Evolutionary conservation across 2,888 invertebrate genomes (phyloP).

Genomic region (Graphium colonna): DNA sequence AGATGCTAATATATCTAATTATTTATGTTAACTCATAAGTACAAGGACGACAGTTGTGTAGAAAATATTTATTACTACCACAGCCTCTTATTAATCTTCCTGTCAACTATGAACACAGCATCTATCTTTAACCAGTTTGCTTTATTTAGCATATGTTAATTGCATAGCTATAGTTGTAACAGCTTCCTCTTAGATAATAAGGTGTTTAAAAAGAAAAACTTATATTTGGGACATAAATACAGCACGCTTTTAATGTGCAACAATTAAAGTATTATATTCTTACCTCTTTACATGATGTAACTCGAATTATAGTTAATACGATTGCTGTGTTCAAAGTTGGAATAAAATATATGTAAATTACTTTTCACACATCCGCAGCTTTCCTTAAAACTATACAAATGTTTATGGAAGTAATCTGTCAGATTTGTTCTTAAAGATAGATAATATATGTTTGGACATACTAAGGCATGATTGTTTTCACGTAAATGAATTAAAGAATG

Average conservation of each 20-base stretch:
- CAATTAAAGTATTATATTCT: conserved; percentile 3
- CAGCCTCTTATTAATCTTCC: conserved; percentile 8
- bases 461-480: conserved; percentile 17
- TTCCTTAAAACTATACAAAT: conserved; percentile 14
- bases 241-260: conserved; percentile 10
- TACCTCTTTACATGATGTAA: neutral
- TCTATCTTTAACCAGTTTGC: neutral
- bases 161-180: conserved; percentile 3
- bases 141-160: conserved; percentile 2
- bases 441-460: conserved; percentile 16
- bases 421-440: conserved; percentile 17
- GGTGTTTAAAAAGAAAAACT: conserved; percentile 1
- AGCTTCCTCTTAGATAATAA: conserved; percentile 19
- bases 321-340: conserved; percentile 19
- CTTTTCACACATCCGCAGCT: conserved; percentile 11
- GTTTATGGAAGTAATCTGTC: conserved; percentile 19
- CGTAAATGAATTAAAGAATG: conserved; percentile 21
- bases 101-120: conserved; percentile 19
- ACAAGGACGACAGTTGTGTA: conserved; percentile 12
- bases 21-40: conserved; percentile 19
- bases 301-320: conserved; percentile 4
- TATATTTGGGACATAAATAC: conserved; percentile 9
- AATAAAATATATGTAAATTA: conserved; percentile 4
- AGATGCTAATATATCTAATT: conserved; percentile 21
- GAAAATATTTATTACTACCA: conserved; percentile 1